Evolutionary conservation across 2,888 invertebrate genomes (phyloP), one percentile per base, ranked within the genome.

Genomic region (Villa cingulata): DNA sequence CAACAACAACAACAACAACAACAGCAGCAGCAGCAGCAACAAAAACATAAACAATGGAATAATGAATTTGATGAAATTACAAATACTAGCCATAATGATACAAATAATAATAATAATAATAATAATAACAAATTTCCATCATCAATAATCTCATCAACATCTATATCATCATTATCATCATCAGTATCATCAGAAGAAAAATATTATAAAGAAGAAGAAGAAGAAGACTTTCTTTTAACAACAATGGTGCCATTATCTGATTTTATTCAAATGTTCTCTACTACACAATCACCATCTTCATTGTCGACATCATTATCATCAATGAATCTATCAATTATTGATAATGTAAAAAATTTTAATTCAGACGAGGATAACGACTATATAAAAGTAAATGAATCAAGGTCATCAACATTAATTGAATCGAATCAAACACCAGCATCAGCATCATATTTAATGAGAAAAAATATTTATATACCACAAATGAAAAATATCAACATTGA

Each of bases 131-230:
- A 46, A 36, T 17, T 41, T 14, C 20, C 34, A 20, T 34, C 34
- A 17, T 12, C 27, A 27, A 10, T 1, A 27, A 27, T 27, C 10
- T 6, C 27, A 27, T 9, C 32, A 17, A 14, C 48, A 19, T 37
- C 49, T 47, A 29, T 51, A 48, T 40, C 46, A 36, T 45, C 48
- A 43, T n/a, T n/a, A n/a, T 39, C 43, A 10, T 54, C 14, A 54
- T 55, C 27, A 51, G 53, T 4, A 55, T 52, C 15, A 40, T 47
- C 6, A 46, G 54, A 52, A 45, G 54, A n/a, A 29, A 37, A 46
- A 38, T 47, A 3, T 48, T 54, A 52, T 43, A 53, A n/a, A 29
- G 37, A 46, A 12, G 19, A 36, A 5, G 37, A 43, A 36, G 36
- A 40, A 17, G 40, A 39, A 43, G 23, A 17, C 7, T 34, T 32